phyloP scores from a whole-genome alignment of 1,140 invertebrate species.

The Ceratina calcarata region DNA sequence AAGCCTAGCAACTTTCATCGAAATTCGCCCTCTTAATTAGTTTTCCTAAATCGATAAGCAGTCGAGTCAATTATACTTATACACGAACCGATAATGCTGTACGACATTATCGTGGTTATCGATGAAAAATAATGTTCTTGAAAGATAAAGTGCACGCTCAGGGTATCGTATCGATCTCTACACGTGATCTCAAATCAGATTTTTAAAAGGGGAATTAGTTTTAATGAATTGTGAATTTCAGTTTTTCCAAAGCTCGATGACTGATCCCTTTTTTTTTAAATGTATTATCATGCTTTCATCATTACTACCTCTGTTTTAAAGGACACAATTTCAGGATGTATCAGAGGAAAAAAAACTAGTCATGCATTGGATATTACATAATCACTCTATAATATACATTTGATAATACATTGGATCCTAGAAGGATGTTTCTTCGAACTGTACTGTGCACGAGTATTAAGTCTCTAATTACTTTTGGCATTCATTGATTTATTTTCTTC shows the following conservation, averaged over 20 bases:
- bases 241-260: no score
- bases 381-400: neutral
- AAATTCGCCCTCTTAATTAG: neutral
- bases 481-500: neutral
- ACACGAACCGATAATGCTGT: neutral
- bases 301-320: no score
- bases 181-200: slow-evolving; percentile 2
- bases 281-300: no score
- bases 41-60: neutral
- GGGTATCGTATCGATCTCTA: neutral
- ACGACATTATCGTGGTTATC: slow-evolving; percentile 15
- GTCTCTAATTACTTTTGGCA: neutral
- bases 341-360: neutral
- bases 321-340: no score
- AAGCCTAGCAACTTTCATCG: neutral
- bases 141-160: neutral
- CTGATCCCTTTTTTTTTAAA: no score
- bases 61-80: neutral
- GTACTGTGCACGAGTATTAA: no score
- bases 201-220: neutral
- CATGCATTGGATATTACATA: slow-evolving; percentile 15
- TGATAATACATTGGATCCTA: neutral
- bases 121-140: slow-evolving; percentile 25
- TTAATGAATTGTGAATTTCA: neutral
- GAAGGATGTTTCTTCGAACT: neutral